Base-by-base conservation (phyloP, 35 echinoderm and acorn worm genomes). In the Acanthaster planci region DNA sequence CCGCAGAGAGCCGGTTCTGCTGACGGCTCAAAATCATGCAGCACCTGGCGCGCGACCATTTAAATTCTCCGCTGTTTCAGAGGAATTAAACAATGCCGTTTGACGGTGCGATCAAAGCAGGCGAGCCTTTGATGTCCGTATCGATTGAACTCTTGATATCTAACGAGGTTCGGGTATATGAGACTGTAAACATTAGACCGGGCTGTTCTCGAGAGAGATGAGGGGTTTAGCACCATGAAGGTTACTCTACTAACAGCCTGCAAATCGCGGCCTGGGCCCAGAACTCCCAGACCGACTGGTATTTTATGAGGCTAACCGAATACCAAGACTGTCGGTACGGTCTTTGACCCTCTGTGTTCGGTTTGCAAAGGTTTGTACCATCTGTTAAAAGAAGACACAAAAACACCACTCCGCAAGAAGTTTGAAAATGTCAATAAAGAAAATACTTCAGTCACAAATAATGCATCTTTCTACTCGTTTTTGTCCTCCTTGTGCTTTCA, bases 31-130 rank as follows among this genome's bases (percentile, higher is more conserved):
- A 26, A 72, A 72, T 27, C 18, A 72, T 29, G 1, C 23, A 1
- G 26, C 7, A 6, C 64, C 64, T 29, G 64, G 7, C 34, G 64
- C n/a, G 1, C 21, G 23, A 31, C 23, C 57, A 47, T 47, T 47
- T 4, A 60, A 10, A 68, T 68, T 72, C 64, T 72, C 23, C 19
- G 29, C 23, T 27, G 64, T 72, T 72, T 72, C 64, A 72, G 30
- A 72, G 64, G 64, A 72, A 72, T 72, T 72, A 34, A 72, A 72
- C 64, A 72, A 72, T 72, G 64, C 26, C 64, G 30, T 72, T 72
- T 72, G 64, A 72, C 64, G 64, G 64, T 29, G 64, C 23, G 64
- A 72, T 72, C 64, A 72, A 72, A 72, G 30, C 7, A 34, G 15
- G 29, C 34, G 23, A 31, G 26, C 7, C 34, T 72, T 72, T 72